Evolutionary conservation across 1,140 invertebrate genomes (phyloP).

Genomic region (Papilio machaon): DNA sequence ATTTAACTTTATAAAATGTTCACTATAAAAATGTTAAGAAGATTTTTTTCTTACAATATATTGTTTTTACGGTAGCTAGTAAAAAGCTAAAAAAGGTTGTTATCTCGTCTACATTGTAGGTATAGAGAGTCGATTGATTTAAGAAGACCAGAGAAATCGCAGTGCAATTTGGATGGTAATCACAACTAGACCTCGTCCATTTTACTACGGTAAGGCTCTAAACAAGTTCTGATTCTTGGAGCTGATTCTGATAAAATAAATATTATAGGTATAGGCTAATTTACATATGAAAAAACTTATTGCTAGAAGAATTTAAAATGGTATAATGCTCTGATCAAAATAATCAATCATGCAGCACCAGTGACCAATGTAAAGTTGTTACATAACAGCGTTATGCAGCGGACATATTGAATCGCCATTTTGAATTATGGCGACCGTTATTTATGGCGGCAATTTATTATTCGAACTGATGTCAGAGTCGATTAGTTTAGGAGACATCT

Average conservation of each 20-base stretch:
- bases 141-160: too few relatives aligned
- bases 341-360: conserved; percentile 5
- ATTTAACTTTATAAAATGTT: not conserved
- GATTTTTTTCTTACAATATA: conserved; percentile 10
- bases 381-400: not conserved
- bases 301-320: not conserved
- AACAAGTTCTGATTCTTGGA: too few relatives aligned
- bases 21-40: conserved; percentile 18
- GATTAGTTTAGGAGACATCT: not conserved
- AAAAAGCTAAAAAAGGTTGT: not conserved
- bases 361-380: conserved; percentile 30
- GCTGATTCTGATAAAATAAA: not conserved
- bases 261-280: not conserved
- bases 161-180: too few relatives aligned
- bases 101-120: not conserved
- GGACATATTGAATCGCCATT: conserved; percentile 19
- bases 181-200: too few relatives aligned
- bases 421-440: conserved; percentile 37
- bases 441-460: conserved; percentile 36
- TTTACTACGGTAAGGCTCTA: too few relatives aligned
- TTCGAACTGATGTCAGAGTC: not conserved
- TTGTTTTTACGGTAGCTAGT: not conserved
- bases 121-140: too few relatives aligned
- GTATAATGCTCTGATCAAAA: conserved; percentile 8
- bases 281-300: not conserved